These are phyloP conservation scores for Aphis craccivora DNA, from an alignment of 1,140 invertebrate species.

Conservation along the genomic window DNA sequence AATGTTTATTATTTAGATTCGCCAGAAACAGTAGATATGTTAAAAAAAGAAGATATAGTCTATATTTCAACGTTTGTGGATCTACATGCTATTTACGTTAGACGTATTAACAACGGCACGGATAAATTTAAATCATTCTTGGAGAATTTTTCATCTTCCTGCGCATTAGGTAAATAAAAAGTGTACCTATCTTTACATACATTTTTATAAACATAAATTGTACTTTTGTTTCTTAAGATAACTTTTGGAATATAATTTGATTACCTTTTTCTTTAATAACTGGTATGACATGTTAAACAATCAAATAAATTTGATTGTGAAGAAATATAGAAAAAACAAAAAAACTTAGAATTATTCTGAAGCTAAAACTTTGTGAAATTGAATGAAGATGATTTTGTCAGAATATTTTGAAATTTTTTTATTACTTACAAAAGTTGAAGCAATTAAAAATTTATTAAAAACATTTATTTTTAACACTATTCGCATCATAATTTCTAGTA, in stretches of 20 bases:
- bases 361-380: neutral
- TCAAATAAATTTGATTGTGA: neutral
- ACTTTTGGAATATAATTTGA: no score
- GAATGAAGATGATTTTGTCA: neutral
- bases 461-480: neutral
- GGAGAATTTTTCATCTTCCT: conserved; percentile 27
- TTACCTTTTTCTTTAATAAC: no score
- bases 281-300: neutral
- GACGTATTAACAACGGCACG: conserved; percentile 49
- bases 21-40: conserved; percentile 28
- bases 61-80: conserved; percentile 41
- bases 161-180: conserved; percentile 13
- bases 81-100: conserved; percentile 4
- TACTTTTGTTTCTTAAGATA: no score
- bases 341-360: neutral
- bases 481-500: no score
- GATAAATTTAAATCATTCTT: conserved; percentile 55
- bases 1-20: conserved; percentile 33
- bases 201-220: no score
- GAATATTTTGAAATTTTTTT: neutral
- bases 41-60: conserved; percentile 47
- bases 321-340: neutral
- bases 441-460: neutral
- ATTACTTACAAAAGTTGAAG: neutral
- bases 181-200: neutral